Evolutionary conservation across 2,113 vertebrate species (phyloP).

Genomic region (Hiodon alosoides): DNA sequence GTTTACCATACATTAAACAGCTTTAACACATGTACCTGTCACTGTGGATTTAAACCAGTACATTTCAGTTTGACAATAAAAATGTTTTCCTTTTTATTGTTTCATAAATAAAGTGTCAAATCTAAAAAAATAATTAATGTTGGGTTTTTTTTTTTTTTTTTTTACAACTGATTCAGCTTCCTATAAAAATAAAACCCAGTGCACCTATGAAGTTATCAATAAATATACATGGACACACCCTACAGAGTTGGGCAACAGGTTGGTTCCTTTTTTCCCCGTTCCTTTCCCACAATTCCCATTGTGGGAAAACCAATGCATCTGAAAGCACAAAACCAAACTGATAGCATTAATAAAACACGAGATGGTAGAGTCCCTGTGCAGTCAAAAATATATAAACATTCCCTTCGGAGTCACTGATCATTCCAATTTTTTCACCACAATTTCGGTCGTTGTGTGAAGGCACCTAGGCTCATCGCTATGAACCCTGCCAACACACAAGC

Average conservation of each 20-base stretch:
- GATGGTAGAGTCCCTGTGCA: too few relatives aligned
- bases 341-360: not conserved
- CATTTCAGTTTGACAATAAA: not conserved
- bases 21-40: not conserved
- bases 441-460: not conserved
- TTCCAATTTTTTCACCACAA: not conserved
- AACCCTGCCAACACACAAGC: not conserved
- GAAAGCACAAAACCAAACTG: not conserved
- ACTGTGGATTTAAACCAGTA: not conserved
- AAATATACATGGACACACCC: not conserved
- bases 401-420: not conserved
- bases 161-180: not conserved
- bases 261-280: not conserved
- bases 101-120: not conserved
- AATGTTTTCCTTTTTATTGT: not conserved
- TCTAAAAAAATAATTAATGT: not conserved
- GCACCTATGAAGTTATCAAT: not conserved
- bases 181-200: not conserved
- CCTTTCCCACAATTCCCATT: not conserved
- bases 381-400: not conserved
- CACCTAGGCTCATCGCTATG: not conserved
- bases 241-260: not conserved
- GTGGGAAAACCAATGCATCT: not conserved
- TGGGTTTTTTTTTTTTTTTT: not conserved
- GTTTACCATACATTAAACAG: too few relatives aligned